Conservation (phyloP, 1,140 invertebrate species). For the Tetragnatha versicolor region DNA sequence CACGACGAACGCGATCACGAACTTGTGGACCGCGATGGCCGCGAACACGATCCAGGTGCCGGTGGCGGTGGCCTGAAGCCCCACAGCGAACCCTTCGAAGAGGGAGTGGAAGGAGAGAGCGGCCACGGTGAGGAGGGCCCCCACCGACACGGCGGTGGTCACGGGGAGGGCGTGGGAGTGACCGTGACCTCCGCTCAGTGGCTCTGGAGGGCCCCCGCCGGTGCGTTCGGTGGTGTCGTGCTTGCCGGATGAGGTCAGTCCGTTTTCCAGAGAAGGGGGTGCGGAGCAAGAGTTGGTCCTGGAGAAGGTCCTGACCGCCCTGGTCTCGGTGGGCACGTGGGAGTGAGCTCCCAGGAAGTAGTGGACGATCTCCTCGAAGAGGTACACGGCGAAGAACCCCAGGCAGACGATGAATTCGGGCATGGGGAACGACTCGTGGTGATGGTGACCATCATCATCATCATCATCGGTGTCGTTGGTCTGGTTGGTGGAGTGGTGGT, state of each 20-base stretch:
- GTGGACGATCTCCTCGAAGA: constrained; percentile 47
- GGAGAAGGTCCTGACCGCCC: constrained; percentile 23
- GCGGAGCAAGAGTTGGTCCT: neutral
- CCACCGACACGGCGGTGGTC: constrained; percentile 24
- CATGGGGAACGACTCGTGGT: constrained; percentile 39
- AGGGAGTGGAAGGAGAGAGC: constrained; percentile 90
- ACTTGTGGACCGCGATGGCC: constrained; percentile 86
- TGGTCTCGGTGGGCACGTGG: constrained; percentile 30
- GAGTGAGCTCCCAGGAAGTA: constrained; percentile 32
- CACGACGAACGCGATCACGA: constrained; percentile 76
- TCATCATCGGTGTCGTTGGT: neutral
- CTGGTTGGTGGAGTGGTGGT: constrained; percentile 65
- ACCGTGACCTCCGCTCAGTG: neutral
- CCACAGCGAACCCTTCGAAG: constrained; percentile 87
- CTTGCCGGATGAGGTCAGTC: neutral
- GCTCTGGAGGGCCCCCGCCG: neutral
- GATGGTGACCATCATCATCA: neutral
- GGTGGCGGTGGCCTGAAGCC: constrained; percentile 71
- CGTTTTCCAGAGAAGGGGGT: neutral
- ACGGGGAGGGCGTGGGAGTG: neutral
- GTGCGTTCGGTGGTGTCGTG: neutral
- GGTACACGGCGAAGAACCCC: constrained; percentile 44
- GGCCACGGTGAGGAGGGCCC: constrained; percentile 56
- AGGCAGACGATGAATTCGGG: constrained; percentile 45
- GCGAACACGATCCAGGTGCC: constrained; percentile 82